phyloP scores from a whole-genome alignment of 2,113 vertebrate genomes.

The Triplophysa rosa region DNA sequence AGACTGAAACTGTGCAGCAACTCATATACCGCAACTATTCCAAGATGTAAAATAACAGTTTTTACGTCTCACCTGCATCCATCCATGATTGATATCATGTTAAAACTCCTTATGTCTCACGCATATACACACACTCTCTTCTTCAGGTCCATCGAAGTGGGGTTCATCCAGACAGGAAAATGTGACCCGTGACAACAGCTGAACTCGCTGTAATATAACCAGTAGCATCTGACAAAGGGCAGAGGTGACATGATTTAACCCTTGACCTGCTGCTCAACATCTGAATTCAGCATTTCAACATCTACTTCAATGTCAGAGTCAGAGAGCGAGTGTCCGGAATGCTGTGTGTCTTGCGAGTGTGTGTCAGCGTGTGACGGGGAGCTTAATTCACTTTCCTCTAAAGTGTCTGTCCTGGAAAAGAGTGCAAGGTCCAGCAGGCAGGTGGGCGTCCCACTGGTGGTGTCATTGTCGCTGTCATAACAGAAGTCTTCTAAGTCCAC shows the following conservation, averaged over 20 bases:
- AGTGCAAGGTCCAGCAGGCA: constrained; percentile 80
- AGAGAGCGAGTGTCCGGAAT: constrained; percentile 84
- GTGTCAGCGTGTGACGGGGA: constrained; percentile 71
- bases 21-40: not conserved
- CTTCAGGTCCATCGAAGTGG: not conserved
- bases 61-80: not conserved
- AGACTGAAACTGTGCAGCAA: not conserved
- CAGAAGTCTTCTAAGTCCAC: constrained; percentile 85
- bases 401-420: constrained; percentile 94
- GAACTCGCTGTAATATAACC: not conserved
- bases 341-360: constrained; percentile 82
- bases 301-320: constrained; percentile 93
- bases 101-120: not conserved
- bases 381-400: constrained; percentile 85
- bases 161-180: constrained; percentile 6
- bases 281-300: constrained; percentile 67
- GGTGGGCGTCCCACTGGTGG: constrained; percentile 72
- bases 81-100: not conserved
- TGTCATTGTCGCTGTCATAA: constrained; percentile 86
- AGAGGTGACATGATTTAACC: constrained; percentile 59
- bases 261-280: constrained; percentile 85
- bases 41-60: not conserved
- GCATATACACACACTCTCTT: not conserved
- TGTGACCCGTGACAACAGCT: not conserved
- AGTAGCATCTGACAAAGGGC: not conserved